A percentile compares a stretch with the other conserved stretches of the same genome.
Evolutionary conservation across 2,888 invertebrate genomes (phyloP).

Genomic region (Pammene fasciana): DNA sequence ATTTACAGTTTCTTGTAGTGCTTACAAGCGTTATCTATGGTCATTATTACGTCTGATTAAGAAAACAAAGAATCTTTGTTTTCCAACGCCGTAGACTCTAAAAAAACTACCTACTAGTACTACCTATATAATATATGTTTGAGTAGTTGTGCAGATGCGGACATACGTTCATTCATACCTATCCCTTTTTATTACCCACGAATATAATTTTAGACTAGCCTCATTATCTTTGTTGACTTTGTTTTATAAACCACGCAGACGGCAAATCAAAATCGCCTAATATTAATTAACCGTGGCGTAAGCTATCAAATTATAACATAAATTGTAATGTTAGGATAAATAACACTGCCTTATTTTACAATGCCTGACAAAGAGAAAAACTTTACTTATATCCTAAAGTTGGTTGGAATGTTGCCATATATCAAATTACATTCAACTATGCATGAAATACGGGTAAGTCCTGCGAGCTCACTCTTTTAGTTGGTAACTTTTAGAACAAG

Average conservation of each 20-base stretch:
- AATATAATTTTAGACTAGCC: no score
- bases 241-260: no score
- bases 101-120: no score
- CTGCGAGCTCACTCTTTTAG: slow-evolving; percentile 6
- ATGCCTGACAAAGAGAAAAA: slow-evolving; percentile 19
- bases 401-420: slow-evolving; percentile 21
- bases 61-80: no score
- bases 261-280: no score
- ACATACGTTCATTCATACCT: no score
- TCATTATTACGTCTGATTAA: not conserved
- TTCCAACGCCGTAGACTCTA: no score
- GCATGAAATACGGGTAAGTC: slow-evolving; percentile 26
- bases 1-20: slow-evolving; percentile 9
- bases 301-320: not conserved
- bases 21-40: not conserved
- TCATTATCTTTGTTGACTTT: no score
- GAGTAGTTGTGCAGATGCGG: no score
- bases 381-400: slow-evolving; percentile 20
- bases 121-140: no score
- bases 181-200: no score
- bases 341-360: slow-evolving; percentile 4
- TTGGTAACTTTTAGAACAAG: not conserved
- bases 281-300: not conserved
- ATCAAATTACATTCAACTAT: slow-evolving; percentile 28
- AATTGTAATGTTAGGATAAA: slow-evolving; percentile 6